These are phyloP conservation scores for Drosophila helvetica DNA, from an alignment of 2,888 invertebrate genomes.

Conservation along the genomic window DNA sequence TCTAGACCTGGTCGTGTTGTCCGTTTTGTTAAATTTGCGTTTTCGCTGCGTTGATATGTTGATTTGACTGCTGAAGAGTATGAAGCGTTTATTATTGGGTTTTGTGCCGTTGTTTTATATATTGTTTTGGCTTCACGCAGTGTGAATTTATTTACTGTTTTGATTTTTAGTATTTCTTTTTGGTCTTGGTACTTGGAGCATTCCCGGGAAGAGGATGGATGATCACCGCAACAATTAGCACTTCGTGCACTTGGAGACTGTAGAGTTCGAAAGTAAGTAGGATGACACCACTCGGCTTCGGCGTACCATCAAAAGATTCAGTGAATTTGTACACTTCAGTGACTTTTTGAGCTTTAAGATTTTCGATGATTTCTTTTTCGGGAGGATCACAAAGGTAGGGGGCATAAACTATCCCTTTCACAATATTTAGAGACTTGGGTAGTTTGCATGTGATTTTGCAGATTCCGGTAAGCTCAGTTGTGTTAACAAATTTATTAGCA, in stretches of 20 bases:
- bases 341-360: slow-evolving; percentile 13
- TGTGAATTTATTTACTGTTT: no score
- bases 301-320: slow-evolving; percentile 1
- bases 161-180: no score
- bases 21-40: no score
- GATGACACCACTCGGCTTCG: slow-evolving; percentile 22
- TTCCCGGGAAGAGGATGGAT: no score
- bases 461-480: slow-evolving; percentile 7
- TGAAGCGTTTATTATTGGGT: neutral
- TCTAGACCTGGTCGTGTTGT: no score
- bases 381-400: slow-evolving; percentile 16
- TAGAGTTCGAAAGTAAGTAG: slow-evolving; percentile 28
- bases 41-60: no score
- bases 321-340: no score
- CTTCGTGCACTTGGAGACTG: neutral
- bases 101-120: no score
- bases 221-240: no score
- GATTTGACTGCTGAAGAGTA: no score
- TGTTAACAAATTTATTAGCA: slow-evolving; percentile 10
- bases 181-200: no score
- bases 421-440: slow-evolving; percentile 20
- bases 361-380: slow-evolving; percentile 19
- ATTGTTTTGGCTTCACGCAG: no score
- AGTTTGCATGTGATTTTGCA: slow-evolving; percentile 22
- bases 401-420: slow-evolving; percentile 25